Evolutionary conservation across 2,797 vertebrate genomes (phyloP).

Genomic region (Scolopax bukidnonensis): DNA sequence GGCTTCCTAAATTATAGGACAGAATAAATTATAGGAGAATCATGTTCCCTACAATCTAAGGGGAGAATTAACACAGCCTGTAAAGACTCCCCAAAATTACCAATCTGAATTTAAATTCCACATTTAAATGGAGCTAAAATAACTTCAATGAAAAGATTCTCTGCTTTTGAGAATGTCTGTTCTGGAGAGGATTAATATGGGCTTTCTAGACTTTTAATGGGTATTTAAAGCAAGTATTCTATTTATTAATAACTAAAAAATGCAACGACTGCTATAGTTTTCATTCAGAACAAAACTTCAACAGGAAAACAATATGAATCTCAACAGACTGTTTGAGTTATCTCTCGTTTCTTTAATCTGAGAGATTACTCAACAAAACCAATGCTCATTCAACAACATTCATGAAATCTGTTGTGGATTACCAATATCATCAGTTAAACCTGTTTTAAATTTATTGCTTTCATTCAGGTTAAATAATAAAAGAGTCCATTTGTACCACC

Average conservation of each 20-base stretch:
- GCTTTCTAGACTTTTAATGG: background rate
- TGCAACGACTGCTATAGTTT: slow-evolving; percentile 18
- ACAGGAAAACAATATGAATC: slow-evolving; percentile 68
- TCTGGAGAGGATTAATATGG: background rate
- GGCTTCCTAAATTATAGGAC: slow-evolving; percentile 39
- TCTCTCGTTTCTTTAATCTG: slow-evolving; percentile 76
- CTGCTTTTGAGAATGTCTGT: background rate
- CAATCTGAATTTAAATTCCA: slow-evolving; percentile 6
- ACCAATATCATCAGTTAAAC: slow-evolving; percentile 81
- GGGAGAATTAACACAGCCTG: slow-evolving; percentile 19
- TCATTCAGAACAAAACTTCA: slow-evolving; percentile 59
- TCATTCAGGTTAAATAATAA: slow-evolving; percentile 85
- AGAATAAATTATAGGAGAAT: slow-evolving; percentile 55
- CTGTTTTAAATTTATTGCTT: slow-evolving; percentile 87
- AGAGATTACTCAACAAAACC: slow-evolving; percentile 83
- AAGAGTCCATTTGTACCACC: slow-evolving; percentile 83
- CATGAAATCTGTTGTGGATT: slow-evolving; percentile 84
- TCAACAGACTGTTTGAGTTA: slow-evolving; percentile 80
- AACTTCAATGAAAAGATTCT: background rate
- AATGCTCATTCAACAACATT: slow-evolving; percentile 81
- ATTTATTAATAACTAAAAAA: slow-evolving; percentile 61
- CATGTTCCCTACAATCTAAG: slow-evolving; percentile 45
- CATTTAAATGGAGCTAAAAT: background rate
- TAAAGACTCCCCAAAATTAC: background rate
- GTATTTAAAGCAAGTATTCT: background rate